Percentiles rank a stretch among this genome's conserved stretches.
These are phyloP conservation scores for Epinephelus cyanopodus DNA, from an alignment of 2,113 vertebrate species.

Conservation along the genomic window DNA sequence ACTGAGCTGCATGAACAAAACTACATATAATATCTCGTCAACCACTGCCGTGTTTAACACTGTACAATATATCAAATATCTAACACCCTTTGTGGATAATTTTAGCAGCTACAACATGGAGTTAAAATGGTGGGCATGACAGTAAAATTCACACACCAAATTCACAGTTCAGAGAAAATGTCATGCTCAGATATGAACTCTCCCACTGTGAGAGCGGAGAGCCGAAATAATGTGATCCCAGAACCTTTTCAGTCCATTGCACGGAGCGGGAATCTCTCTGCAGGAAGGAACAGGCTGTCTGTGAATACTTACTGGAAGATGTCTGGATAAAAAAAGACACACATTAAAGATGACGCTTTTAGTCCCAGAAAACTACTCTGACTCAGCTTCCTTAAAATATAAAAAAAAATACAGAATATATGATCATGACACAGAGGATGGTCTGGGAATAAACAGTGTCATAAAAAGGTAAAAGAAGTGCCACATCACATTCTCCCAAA, in stretches of 20 bases:
- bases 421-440: background rate
- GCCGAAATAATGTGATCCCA: background rate
- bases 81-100: background rate
- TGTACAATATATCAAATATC: background rate
- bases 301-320: constrained; percentile 15
- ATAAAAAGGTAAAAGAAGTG: too few species aligned
- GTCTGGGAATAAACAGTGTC: background rate
- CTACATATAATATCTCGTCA: background rate
- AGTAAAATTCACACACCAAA: background rate
- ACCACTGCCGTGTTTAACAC: background rate
- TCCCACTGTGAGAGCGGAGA: background rate
- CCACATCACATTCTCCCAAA: too few species aligned
- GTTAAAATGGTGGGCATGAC: background rate
- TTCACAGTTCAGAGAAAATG: background rate
- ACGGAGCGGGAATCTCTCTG: background rate
- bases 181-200: background rate
- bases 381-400: background rate
- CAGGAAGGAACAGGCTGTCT: constrained; percentile 28
- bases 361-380: constrained; percentile 5
- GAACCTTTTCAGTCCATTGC: background rate
- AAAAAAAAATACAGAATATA: background rate
- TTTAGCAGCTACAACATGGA: background rate
- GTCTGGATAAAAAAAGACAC: background rate
- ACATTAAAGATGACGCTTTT: background rate
- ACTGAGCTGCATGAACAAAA: background rate